These are phyloP conservation scores for Sinotaia quadrata DNA, from an alignment of 2,888 invertebrate genomes.

Conservation along the genomic window DNA sequence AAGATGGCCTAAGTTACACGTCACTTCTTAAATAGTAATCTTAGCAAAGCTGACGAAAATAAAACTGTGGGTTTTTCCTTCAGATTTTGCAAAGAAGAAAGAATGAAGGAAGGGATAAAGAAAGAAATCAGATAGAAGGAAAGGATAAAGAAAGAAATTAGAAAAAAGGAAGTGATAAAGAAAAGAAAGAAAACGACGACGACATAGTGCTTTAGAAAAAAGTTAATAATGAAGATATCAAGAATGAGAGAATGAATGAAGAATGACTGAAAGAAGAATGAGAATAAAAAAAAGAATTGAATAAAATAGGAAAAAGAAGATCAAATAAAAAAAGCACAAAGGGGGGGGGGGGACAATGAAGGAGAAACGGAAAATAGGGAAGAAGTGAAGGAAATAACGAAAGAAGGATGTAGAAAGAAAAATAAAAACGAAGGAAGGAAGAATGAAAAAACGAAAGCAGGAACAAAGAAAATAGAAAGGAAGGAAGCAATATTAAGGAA, in stretches of 20 bases:
- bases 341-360: conserved; percentile 9
- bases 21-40: too few relatives aligned
- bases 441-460: not conserved
- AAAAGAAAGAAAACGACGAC: not conserved
- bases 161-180: not conserved
- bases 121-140: not conserved
- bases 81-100: too few relatives aligned
- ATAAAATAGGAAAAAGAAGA: not conserved
- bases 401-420: too few relatives aligned
- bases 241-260: conserved; percentile 4
- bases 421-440: not conserved
- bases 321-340: conserved; percentile 3
- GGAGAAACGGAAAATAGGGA: not conserved
- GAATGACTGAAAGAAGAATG: conserved; percentile 4
- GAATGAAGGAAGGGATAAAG: not conserved
- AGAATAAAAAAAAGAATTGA: conserved; percentile 8
- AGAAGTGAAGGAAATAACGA: not conserved
- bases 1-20: too few relatives aligned
- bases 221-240: not conserved
- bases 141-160: not conserved
- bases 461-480: too few relatives aligned
- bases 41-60: too few relatives aligned
- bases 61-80: too few relatives aligned
- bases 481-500: too few relatives aligned
- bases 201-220: not conserved